A percentile compares a stretch with the other conserved stretches of the same genome.
These are phyloP conservation scores for Mayetiola destructor DNA, from an alignment of 2,888 invertebrate genomes.

Conservation along the genomic window DNA sequence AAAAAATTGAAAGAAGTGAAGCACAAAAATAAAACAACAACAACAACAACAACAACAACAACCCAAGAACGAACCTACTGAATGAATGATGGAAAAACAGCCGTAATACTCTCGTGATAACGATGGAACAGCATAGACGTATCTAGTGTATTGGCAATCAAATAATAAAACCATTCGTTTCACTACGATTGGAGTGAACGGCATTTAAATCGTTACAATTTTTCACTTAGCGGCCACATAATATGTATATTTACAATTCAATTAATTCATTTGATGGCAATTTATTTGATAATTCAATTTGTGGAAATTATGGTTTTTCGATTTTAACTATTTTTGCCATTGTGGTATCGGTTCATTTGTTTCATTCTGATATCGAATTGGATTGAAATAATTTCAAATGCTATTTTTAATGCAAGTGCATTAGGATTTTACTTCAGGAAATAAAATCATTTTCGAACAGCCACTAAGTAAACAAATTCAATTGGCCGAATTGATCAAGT, in stretches of 20 bases:
- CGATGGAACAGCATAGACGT: not conserved
- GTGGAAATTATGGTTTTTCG: too few relatives aligned
- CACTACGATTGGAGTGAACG: conserved; percentile 7
- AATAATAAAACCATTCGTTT: conserved; percentile 1
- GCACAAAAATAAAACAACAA: too few relatives aligned
- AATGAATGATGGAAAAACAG: conserved; percentile 5
- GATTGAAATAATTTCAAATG: too few relatives aligned
- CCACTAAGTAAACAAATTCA: not conserved
- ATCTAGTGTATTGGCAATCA: too few relatives aligned
- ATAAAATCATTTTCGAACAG: too few relatives aligned
- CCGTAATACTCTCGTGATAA: not conserved
- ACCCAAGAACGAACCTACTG: not conserved
- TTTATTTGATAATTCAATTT: not conserved
- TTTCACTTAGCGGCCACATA: not conserved
- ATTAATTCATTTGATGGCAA: not conserved
- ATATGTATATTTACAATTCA: not conserved
- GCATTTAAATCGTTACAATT: conserved; percentile 1
- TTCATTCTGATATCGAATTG: not conserved
- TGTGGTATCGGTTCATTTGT: not conserved
- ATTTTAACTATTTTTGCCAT: not conserved
- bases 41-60: too few relatives aligned
- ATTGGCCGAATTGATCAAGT: not conserved
- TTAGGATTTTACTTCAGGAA: too few relatives aligned
- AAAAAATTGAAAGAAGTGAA: too few relatives aligned
- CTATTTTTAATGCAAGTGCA: too few relatives aligned